Evolutionary conservation across 2,888 invertebrate species (phyloP), one percentile per base, ranked within the genome.

Genomic region (Erannis defoliaria): DNA sequence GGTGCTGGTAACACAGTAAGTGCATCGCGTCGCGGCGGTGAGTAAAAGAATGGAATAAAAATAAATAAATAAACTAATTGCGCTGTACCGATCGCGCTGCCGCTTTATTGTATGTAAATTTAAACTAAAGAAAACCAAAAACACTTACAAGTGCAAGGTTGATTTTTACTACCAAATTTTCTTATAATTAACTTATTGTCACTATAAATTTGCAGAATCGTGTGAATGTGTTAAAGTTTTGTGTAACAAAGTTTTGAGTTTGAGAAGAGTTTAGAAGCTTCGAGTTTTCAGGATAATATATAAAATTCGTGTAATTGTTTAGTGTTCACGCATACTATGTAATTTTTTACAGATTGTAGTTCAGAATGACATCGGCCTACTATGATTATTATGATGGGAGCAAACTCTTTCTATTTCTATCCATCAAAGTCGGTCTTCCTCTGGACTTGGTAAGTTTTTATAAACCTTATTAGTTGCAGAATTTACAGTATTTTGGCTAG

Each of bases 401-500:
- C 82, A 94, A 94, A 78, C 83, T 95, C 62, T 96, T 97, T 84
- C 82, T 93, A 64, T 96, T 95, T 91, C 78, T 97, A 63, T 94
- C 96, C 31, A 94, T 94, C 73, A 91, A 93, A 79, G 87, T 95
- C 71, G 96, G 96, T 66, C 92, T 97, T 70, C 96, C 96, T 53
- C 94, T 97, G 77, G 97, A 97, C 91, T 94, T 97, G 94, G 97
- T 97, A 93, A 95, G 94, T 93, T 56, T 58, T 40, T 35, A 16
- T 12, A 16, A 3, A 26, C 9, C 14, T 29, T 26, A 16, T 9
- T n/a, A 42, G 9, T 23, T 23, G 6, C 6, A n/a, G n/a, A n/a
- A n/a, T n/a, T n/a, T 8, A 5, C 8, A 42, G n/a, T n/a, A n/a
- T 42, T n/a, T 19, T 18, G 3, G 8, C 16, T 16, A 18, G n/a